These are phyloP conservation scores for Ceratitis capitata DNA, from an alignment of 1,140 invertebrate genomes.

Conservation along the genomic window DNA sequence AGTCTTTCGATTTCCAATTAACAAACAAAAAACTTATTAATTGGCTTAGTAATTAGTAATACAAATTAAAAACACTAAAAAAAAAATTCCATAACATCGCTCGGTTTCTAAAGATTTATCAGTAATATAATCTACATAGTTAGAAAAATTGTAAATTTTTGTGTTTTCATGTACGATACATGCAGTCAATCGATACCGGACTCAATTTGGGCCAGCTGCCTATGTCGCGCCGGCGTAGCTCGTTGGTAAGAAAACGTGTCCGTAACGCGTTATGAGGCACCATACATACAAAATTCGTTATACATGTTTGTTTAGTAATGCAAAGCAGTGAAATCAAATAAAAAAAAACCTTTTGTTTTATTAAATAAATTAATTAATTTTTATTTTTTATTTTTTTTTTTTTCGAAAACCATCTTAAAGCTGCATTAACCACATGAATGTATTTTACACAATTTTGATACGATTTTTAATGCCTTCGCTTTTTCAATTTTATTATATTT, in stretches of 20 bases:
- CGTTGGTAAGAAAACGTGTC: slow-evolving; percentile 44
- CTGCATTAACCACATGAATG: neutral
- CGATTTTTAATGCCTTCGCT: neutral
- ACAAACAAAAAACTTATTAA: neutral
- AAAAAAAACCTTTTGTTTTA: no score
- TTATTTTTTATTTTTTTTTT: neutral
- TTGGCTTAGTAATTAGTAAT: neutral
- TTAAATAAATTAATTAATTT: neutral
- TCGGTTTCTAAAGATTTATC: slow-evolving; percentile 1
- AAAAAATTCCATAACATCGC: neutral
- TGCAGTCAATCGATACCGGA: slow-evolving; percentile 46
- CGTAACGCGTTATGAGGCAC: neutral
- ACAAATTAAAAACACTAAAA: neutral
- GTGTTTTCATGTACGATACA: slow-evolving; percentile 43
- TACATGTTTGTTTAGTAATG: neutral
- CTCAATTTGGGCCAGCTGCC: slow-evolving; percentile 46
- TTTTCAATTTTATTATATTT: neutral
- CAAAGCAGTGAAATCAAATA: neutral
- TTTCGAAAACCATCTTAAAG: neutral
- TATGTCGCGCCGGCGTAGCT: slow-evolving; percentile 41
- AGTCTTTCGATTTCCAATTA: neutral
- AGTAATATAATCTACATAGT: slow-evolving; percentile 18
- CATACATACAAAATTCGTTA: neutral
- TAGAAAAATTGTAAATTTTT: slow-evolving; percentile 22
- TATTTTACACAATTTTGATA: neutral